Evolutionary conservation across 23 tunicate species (phyloP), one percentile per base, ranked within the genome.

Genomic region (Ciona savignyi): DNA sequence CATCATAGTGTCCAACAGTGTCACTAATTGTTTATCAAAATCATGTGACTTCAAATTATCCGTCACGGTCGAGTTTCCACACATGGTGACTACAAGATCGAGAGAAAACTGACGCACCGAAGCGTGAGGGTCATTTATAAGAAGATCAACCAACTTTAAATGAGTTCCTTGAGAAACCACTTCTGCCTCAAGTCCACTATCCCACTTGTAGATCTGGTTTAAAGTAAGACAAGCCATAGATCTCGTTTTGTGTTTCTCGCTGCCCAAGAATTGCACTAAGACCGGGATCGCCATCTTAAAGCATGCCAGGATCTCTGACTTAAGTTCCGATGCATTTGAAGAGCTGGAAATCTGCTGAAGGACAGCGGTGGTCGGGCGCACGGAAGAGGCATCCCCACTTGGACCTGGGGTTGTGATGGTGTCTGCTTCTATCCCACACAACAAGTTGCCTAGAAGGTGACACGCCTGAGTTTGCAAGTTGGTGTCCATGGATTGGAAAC

Each of bases 401-500:
- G 28, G 26, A 9, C 24, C 24, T 4, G 26, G 24, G 22, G 6
- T 9, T 9, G 28, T 22, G 22, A n/a, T 22, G 15, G 15, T 4
- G 15, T 63, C 67, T 9, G 67, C 67, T n/a, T 63, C 67, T 4
- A 63, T 63, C 6, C 67, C 67, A 63, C 67, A 63, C 24, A 78
- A 35, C 42, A 78, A 51, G 42, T 69, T 69, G 27, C 83, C 83
- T 22, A 78, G 11, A n/a, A 78, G 73, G 23, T 60, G 33, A 27
- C 83, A 78, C 15, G 83, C 65, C 27, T 78, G 72, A 0, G 83
- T 34, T 4, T 72, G 75, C 26, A 78, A 65, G 2, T 68, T 32
- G 2, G 28, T 42, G 30, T 78, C 83, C 27, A 29, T 29, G 66
- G 28, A 23, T 30, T 34, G 22, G 49, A 78, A 70, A 27, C 83